phyloP scores from a whole-genome alignment of 2,113 vertebrate genomes.

The Upupa epops region DNA sequence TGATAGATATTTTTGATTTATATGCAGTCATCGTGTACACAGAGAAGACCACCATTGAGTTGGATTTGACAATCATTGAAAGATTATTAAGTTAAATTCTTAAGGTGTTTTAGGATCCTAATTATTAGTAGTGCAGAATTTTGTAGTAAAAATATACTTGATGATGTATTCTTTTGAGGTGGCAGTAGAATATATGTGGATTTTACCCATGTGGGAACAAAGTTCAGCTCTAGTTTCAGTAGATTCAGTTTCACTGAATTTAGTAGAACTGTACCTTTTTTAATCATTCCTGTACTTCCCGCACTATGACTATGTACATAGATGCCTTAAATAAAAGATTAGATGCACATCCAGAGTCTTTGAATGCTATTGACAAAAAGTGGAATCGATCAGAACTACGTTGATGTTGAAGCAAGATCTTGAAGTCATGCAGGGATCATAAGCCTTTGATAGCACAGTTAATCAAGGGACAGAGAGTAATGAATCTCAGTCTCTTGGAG shows the following conservation, averaged over 20 bases:
- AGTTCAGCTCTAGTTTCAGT: not conserved
- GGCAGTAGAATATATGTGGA: not conserved
- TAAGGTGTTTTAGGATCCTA: not conserved
- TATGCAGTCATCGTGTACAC: not conserved
- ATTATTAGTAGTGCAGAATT: not conserved
- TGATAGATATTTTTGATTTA: not conserved
- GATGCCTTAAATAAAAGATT: slow-evolving; percentile 70
- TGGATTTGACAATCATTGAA: not conserved
- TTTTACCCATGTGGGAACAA: not conserved
- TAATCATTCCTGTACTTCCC: not conserved
- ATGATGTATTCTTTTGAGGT: not conserved
- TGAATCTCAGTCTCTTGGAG: slow-evolving; percentile 39
- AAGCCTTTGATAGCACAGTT: slow-evolving; percentile 67
- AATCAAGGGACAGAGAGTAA: slow-evolving; percentile 64
- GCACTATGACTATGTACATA: not conserved
- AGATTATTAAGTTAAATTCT: not conserved
- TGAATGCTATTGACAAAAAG: slow-evolving; percentile 70
- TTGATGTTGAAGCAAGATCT: slow-evolving; percentile 60
- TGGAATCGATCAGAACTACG: slow-evolving; percentile 63
- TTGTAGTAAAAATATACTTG: not conserved
- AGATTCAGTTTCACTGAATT: not conserved
- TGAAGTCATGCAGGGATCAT: slow-evolving; percentile 54
- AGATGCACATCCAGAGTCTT: slow-evolving; percentile 64
- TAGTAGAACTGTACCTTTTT: not conserved
- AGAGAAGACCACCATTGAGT: not conserved